Conservation (phyloP, 2,797 vertebrate species). For the Malurus splendens region DNA sequence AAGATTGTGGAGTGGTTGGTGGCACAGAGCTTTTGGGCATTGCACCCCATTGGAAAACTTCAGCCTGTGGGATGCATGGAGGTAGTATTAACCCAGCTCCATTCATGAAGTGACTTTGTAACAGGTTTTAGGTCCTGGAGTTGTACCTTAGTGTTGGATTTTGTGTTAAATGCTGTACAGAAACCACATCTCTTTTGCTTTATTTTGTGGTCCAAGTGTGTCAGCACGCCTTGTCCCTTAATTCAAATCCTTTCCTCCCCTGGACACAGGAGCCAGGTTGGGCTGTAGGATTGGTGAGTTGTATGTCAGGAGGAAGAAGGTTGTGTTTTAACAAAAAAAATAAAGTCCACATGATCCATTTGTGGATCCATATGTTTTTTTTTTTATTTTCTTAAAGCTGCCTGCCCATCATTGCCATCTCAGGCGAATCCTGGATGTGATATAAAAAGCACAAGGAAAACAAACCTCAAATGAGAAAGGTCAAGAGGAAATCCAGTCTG, state of each 20-base stretch:
- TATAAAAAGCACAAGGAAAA: neutral
- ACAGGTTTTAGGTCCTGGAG: neutral
- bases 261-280: neutral
- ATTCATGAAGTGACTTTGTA: neutral
- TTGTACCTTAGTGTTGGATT: neutral
- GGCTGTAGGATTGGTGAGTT: neutral
- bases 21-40: neutral
- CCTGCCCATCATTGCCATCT: neutral
- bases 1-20: neutral
- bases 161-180: neutral
- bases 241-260: neutral
- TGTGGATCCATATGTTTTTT: no score
- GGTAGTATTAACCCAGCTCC: neutral
- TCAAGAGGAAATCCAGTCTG: neutral
- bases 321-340: neutral
- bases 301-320: neutral
- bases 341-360: neutral
- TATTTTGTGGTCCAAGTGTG: neutral
- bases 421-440: neutral
- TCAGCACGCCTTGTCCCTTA: neutral
- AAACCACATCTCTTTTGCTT: neutral
- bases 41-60: rapidly evolving
- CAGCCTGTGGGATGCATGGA: neutral
- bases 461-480: neutral
- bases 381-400: neutral